Evolutionary conservation across 1,140 invertebrate species (phyloP).

Genomic region (Pararge aegeria): DNA sequence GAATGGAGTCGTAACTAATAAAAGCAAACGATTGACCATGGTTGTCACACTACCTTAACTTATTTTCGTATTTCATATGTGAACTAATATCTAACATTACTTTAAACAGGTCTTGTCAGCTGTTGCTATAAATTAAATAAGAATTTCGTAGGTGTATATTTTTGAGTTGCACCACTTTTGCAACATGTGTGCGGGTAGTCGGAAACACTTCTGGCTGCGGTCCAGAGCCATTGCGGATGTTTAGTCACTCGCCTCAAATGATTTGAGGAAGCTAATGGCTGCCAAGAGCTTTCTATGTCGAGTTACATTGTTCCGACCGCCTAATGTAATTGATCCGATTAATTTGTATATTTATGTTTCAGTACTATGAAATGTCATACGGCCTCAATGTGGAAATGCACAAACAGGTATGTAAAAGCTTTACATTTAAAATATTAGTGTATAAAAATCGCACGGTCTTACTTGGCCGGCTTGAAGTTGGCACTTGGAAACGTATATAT

Average conservation of each 20-base stretch:
- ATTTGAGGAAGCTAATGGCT: constrained; percentile 71
- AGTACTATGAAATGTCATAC: constrained; percentile 99
- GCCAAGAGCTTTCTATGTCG: constrained; percentile 66
- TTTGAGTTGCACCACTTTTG: neutral
- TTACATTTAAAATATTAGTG: neutral
- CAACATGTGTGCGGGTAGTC: constrained; percentile 33
- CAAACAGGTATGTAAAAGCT: constrained; percentile 92
- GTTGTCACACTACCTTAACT: no score
- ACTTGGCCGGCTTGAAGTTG: no score
- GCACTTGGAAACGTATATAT: no score
- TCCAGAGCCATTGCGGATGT: constrained; percentile 73
- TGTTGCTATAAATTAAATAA: no score
- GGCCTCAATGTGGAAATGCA: constrained; percentile 99
- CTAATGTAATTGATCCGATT: constrained; percentile 56
- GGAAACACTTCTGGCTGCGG: constrained; percentile 71
- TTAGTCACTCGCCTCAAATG: constrained; percentile 75
- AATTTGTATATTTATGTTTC: constrained; percentile 82
- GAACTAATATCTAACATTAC: no score
- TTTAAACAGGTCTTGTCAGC: no score
- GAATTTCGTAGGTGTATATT: neutral
- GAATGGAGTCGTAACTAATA: no score
- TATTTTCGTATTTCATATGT: no score
- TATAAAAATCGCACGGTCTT: no score
- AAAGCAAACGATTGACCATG: no score
- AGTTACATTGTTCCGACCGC: constrained; percentile 50